Evolutionary conservation across 2,113 vertebrate genomes (phyloP).

Genomic region (Tamias sibiricus): DNA sequence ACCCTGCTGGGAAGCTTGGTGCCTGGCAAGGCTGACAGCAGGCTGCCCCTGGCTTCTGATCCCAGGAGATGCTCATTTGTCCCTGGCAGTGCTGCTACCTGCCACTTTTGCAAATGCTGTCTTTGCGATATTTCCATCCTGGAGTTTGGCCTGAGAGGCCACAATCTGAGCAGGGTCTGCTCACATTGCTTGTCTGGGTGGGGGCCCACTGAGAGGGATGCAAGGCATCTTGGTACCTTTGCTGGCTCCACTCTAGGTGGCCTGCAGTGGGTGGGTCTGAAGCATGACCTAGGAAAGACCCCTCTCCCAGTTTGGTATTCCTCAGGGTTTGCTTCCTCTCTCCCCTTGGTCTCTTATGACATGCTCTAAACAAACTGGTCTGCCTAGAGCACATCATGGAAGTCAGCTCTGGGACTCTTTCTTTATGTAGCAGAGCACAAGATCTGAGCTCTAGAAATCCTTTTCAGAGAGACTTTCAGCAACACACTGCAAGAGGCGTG

Average conservation of each 20-base stretch:
- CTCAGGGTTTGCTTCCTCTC: not conserved
- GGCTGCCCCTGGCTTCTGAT: not conserved
- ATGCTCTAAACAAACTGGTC: not conserved
- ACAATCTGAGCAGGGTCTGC: not conserved
- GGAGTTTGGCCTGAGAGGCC: not conserved
- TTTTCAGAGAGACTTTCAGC: not conserved
- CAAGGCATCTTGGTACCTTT: fast-evolving
- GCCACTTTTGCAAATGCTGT: not conserved
- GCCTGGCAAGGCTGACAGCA: too few relatives aligned
- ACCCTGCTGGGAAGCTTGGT: not conserved
- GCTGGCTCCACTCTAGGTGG: not conserved
- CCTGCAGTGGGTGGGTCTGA: not conserved
- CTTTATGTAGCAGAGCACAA: not conserved
- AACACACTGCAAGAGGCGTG: not conserved
- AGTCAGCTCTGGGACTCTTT: not conserved
- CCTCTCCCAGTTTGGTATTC: not conserved
- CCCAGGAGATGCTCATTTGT: not conserved
- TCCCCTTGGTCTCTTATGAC: not conserved
- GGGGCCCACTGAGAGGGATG: not conserved
- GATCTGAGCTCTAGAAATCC: not conserved
- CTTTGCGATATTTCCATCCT: not conserved
- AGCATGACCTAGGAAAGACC: not conserved
- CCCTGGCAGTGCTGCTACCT: not conserved
- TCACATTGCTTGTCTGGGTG: fast-evolving
- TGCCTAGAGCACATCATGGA: not conserved